These are phyloP conservation scores for Catharus minimus DNA, from an alignment of 2,113 vertebrate species.

Conservation along the genomic window DNA sequence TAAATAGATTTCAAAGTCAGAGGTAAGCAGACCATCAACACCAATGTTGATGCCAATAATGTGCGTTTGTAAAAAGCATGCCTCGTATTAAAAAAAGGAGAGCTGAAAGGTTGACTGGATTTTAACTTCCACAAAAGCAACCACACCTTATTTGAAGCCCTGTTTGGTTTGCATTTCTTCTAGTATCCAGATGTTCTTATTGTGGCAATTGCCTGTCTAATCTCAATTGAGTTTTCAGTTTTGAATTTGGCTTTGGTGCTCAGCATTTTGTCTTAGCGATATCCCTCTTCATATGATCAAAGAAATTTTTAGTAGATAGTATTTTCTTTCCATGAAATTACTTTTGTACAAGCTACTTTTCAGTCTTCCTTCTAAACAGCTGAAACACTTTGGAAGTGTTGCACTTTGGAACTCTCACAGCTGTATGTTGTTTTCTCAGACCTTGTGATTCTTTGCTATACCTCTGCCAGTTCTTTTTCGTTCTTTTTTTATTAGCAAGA, in stretches of 20 bases:
- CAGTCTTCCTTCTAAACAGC: not conserved
- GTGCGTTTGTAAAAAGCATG: not conserved
- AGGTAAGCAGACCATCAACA: not conserved
- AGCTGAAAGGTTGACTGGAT: not conserved
- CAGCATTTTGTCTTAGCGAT: not conserved
- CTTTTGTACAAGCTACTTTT: not conserved
- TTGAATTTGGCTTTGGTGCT: not conserved
- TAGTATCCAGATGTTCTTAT: not conserved
- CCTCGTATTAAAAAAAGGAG: not conserved
- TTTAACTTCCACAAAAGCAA: not conserved
- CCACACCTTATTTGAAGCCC: not conserved
- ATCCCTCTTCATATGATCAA: not conserved
- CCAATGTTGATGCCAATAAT: not conserved
- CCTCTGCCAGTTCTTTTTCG: not conserved
- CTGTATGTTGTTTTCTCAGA: not conserved
- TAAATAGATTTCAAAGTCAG: not conserved
- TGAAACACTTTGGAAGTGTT: not conserved
- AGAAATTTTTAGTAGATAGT: not conserved
- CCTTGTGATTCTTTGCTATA: not conserved
- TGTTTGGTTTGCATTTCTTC: not conserved
- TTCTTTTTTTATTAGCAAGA: not conserved
- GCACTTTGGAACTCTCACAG: not conserved
- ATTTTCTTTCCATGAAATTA: not conserved
- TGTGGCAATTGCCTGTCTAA: not conserved
- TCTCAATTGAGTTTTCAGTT: not conserved